phyloP scores from a whole-genome alignment of 92 coral and sea anemone species.

The Zoanthus gigantus region DNA sequence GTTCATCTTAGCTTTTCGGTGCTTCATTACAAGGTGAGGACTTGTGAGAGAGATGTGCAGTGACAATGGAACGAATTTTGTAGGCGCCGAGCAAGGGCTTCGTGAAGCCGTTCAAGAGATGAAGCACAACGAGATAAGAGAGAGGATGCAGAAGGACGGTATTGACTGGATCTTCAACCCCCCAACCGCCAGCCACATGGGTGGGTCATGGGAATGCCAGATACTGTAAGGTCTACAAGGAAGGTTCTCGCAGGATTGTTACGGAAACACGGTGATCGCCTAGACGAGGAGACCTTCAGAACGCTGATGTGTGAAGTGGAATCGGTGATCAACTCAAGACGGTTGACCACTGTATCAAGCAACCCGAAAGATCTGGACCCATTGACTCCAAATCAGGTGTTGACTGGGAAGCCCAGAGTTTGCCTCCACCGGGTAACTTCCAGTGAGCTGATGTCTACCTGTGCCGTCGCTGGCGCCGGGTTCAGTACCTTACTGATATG shows the following conservation, averaged over 20 bases:
- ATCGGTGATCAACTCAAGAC: constrained; percentile 1
- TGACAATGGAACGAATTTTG: constrained; percentile 11
- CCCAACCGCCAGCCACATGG: too few species aligned
- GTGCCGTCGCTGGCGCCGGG: not conserved
- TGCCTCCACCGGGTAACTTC: constrained; percentile 3
- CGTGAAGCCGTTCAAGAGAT: not conserved
- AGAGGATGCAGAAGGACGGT: too few species aligned
- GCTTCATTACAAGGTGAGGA: constrained; percentile 8
- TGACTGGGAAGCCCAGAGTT: not conserved
- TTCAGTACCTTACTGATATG: not conserved
- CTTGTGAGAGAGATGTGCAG: constrained; percentile 8
- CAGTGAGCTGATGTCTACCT: not conserved
- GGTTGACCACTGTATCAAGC: not conserved
- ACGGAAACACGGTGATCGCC: too few species aligned
- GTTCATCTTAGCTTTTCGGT: not conserved
- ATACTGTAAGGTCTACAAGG: not conserved
- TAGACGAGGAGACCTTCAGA: constrained; percentile 2
- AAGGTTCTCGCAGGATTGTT: constrained; percentile 1
- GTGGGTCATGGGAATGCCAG: not conserved
- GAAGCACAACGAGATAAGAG: not conserved
- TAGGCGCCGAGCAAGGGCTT: constrained; percentile 6
- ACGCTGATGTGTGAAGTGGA: too few species aligned
- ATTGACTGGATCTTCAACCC: constrained; percentile 1
- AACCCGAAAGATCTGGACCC: not conserved
- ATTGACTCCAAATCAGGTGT: constrained; percentile 1